phyloP scores from a whole-genome alignment of 2,888 invertebrate species.

The Xylota sylvarum region DNA sequence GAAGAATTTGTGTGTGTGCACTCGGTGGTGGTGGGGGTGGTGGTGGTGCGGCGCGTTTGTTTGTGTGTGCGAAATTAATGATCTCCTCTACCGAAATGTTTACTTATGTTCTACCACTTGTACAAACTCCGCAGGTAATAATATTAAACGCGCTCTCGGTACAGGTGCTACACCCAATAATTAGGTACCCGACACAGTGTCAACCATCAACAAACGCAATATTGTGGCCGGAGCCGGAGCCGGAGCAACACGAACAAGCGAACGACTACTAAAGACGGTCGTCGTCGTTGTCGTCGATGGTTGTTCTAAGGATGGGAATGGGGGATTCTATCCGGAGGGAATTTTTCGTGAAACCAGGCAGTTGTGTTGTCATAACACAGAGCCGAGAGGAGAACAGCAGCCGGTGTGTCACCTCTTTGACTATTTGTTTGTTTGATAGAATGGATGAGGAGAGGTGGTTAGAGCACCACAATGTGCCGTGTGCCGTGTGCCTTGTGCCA shows the following conservation, averaged over 20 bases:
- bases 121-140: slow-evolving; percentile 73
- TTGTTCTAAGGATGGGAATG: not conserved
- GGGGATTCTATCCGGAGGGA: slow-evolving; percentile 20
- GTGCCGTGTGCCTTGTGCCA: slow-evolving; percentile 3
- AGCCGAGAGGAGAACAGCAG: slow-evolving; percentile 40
- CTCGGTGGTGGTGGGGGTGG: too few relatives aligned
- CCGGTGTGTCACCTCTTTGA: slow-evolving; percentile 71
- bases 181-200: slow-evolving; percentile 75
- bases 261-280: slow-evolving; percentile 1
- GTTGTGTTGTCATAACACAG: slow-evolving; percentile 53
- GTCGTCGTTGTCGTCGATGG: not conserved
- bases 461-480: slow-evolving; percentile 17
- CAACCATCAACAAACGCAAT: slow-evolving; percentile 73
- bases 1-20: not conserved
- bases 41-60: not conserved
- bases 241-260: not conserved
- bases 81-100: slow-evolving; percentile 66
- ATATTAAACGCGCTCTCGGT: slow-evolving; percentile 66
- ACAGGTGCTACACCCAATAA: slow-evolving; percentile 74
- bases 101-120: slow-evolving; percentile 68
- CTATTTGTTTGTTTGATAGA: slow-evolving; percentile 54
- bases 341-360: slow-evolving; percentile 23
- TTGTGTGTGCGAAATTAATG: slow-evolving; percentile 58
- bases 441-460: not conserved
- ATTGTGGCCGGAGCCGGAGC: slow-evolving; percentile 52